Evolutionary conservation across 2,888 invertebrate genomes (phyloP).

Genomic region (Caenorhabditis afra): DNA sequence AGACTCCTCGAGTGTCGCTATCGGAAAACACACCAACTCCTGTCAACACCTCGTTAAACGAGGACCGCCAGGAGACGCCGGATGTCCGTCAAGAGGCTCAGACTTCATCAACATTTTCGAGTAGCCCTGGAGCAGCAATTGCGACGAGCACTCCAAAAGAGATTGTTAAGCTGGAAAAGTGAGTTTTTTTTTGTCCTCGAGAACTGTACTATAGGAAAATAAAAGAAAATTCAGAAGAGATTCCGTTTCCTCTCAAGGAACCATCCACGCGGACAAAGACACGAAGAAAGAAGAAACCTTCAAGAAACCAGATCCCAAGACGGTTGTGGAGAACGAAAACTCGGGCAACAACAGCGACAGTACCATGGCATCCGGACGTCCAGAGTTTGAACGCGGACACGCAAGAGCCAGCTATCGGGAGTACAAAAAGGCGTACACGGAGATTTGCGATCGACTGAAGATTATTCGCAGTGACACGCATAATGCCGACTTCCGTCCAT

Average conservation of each 20-base stretch:
- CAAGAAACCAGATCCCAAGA: constrained; percentile 7
- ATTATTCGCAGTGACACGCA: constrained; percentile 28
- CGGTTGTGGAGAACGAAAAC: constrained; percentile 8
- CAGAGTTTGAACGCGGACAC: constrained; percentile 45
- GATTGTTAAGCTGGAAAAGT: constrained; percentile 20
- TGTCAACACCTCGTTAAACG: neutral
- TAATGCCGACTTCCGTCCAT: constrained; percentile 49
- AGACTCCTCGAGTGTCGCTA: constrained; percentile 29
- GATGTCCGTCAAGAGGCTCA: constrained; percentile 21
- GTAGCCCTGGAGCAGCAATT: constrained; percentile 57
- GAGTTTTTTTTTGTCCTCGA: neutral
- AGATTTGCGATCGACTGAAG: constrained; percentile 51
- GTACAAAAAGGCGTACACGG: constrained; percentile 49
- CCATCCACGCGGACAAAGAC: constrained; percentile 16
- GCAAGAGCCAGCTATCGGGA: constrained; percentile 55
- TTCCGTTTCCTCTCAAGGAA: constrained; percentile 39
- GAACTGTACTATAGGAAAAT: no score
- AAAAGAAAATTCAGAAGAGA: constrained; percentile 46
- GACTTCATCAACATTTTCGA: neutral
- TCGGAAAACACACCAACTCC: constrained; percentile 19
- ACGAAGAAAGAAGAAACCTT: neutral
- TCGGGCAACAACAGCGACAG: constrained; percentile 58
- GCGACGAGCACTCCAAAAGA: constrained; percentile 66
- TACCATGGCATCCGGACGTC: constrained; percentile 40
- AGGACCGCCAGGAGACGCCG: constrained; percentile 4